These are phyloP conservation scores for Canis aureus DNA, from an alignment of 2,113 vertebrate species.

Conservation along the genomic window DNA sequence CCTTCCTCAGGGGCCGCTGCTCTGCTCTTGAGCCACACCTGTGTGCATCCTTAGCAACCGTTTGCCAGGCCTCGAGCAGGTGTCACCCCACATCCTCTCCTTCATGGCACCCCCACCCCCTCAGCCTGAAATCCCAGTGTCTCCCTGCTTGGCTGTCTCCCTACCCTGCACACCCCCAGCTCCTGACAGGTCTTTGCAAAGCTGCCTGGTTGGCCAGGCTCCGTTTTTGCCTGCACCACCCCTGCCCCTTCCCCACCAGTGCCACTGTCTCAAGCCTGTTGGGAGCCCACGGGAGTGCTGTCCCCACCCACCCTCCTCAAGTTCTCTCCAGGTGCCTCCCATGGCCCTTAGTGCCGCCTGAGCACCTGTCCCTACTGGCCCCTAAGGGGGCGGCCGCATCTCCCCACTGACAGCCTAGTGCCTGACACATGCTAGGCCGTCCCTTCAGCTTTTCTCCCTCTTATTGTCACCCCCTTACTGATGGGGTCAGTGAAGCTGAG, in stretches of 20 bases:
- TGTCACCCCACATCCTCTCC: not conserved
- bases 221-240: not conserved
- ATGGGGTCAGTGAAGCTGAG: not conserved
- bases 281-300: not conserved
- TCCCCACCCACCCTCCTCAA: accelerated
- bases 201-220: not conserved
- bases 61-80: not conserved
- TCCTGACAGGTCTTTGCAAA: not conserved
- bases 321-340: not conserved
- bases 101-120: not conserved
- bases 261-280: no score
- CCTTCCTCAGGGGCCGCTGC: accelerated
- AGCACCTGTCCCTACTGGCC: not conserved
- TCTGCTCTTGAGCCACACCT: not conserved
- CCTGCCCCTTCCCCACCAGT: not conserved
- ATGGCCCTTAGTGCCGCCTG: accelerated
- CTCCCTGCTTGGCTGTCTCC: not conserved
- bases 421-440: not conserved
- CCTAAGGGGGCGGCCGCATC: no score
- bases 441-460: not conserved
- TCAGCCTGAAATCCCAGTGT: not conserved
- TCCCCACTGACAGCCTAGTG: not conserved
- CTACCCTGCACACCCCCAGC: not conserved
- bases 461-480: not conserved
- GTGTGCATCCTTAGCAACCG: accelerated